Conservation (phyloP, 1,140 invertebrate genomes). For the Lamellibrachia luymesi region DNA sequence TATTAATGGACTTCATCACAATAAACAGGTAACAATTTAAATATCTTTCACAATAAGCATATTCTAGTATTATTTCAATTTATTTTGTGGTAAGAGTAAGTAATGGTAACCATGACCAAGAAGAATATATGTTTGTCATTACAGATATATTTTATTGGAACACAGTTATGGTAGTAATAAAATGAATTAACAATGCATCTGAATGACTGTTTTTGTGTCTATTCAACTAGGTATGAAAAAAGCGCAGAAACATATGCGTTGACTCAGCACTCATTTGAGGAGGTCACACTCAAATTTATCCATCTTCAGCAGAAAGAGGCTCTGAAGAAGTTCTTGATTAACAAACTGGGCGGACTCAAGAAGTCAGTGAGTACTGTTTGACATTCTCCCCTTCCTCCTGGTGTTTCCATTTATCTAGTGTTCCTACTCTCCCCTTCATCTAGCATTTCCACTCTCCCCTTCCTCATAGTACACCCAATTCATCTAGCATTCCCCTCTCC, state of each 20-base stretch:
- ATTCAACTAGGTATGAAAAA: slow-evolving; percentile 65
- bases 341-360: slow-evolving; percentile 54
- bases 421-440: not conserved
- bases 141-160: not conserved
- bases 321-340: slow-evolving; percentile 80
- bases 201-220: not conserved
- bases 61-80: no score
- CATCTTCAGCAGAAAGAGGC: slow-evolving; percentile 78
- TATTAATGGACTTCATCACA: not conserved
- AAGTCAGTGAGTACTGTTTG: slow-evolving; percentile 36
- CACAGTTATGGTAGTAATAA: not conserved
- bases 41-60: no score
- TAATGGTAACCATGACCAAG: no score
- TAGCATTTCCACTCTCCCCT: not conserved
- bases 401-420: not conserved
- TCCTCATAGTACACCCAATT: not conserved
- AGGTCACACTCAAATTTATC: slow-evolving; percentile 89
- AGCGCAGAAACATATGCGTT: slow-evolving; percentile 86
- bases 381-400: not conserved
- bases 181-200: not conserved
- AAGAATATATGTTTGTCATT: no score
- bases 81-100: not conserved
- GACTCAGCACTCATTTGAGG: slow-evolving; percentile 90
- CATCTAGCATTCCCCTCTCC: no score
- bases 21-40: no score